phyloP scores from a whole-genome alignment of 2,888 invertebrate species.

The Tetragnatha montana region DNA sequence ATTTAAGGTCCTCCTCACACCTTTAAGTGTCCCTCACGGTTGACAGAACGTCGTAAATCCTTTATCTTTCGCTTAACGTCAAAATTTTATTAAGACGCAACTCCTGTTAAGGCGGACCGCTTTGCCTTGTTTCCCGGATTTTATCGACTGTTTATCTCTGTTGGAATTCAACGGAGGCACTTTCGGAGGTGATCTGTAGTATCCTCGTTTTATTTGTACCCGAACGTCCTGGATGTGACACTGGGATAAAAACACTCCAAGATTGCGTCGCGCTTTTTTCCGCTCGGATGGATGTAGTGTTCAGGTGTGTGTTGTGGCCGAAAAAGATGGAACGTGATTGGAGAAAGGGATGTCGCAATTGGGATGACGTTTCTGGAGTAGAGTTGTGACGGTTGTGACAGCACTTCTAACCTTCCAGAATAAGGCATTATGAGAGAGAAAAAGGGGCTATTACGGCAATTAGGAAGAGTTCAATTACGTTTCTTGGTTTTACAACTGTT shows the following conservation, averaged over 20 bases:
- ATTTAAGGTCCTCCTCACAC: constrained; percentile 35
- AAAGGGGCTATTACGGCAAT: too few relatives aligned
- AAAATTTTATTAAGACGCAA: constrained; percentile 50
- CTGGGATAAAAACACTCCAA: not conserved
- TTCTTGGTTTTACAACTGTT: too few relatives aligned
- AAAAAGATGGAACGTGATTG: not conserved
- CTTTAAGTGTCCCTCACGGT: constrained; percentile 33
- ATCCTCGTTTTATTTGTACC: not conserved
- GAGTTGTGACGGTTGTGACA: too few relatives aligned
- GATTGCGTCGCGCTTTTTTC: not conserved
- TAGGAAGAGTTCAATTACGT: too few relatives aligned
- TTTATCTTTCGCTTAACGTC: constrained; percentile 48
- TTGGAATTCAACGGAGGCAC: not conserved
- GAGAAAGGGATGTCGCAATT: not conserved
- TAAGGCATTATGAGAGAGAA: too few relatives aligned
- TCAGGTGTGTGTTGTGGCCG: not conserved
- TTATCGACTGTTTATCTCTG: constrained; percentile 10
- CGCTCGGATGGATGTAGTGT: not conserved
- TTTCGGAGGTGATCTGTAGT: not conserved
- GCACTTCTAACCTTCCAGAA: too few relatives aligned
- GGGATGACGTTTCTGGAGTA: not conserved
- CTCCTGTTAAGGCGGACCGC: constrained; percentile 13
- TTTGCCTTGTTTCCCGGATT: constrained; percentile 43
- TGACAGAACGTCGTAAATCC: constrained; percentile 35
- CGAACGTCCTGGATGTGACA: not conserved